Percentiles rank a stretch among this genome's conserved stretches.
These are phyloP conservation scores for Aphelinus atriplicis DNA, from an alignment of 1,140 invertebrate species.

Conservation along the genomic window DNA sequence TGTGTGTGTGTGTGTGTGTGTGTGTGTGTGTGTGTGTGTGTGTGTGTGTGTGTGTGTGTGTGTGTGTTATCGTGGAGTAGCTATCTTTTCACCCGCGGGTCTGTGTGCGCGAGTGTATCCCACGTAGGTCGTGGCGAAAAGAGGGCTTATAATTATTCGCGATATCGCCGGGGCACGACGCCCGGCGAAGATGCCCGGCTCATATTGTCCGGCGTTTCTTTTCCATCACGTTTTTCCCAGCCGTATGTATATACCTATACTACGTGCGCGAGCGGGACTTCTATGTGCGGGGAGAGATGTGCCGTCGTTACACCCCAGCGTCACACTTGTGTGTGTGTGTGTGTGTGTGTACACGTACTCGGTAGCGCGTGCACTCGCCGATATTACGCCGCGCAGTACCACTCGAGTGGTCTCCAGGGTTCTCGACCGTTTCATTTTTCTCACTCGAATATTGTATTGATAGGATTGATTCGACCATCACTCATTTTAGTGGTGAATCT, in stretches of 20 bases:
- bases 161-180: slow-evolving; percentile 48
- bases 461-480: too few species aligned
- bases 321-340: too few species aligned
- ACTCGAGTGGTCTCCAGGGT: too few species aligned
- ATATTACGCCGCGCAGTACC: slow-evolving; percentile 34
- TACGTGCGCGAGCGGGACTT: too few species aligned
- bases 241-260: slow-evolving; percentile 32
- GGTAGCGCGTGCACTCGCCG: slow-evolving; percentile 29
- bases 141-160: slow-evolving; percentile 60
- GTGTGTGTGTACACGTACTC: too few species aligned
- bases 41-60: neutral
- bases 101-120: slow-evolving; percentile 37
- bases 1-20: too few species aligned
- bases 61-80: slow-evolving; percentile 31
- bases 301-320: too few species aligned
- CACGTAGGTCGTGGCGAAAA: slow-evolving; percentile 51
- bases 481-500: too few species aligned
- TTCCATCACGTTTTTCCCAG: slow-evolving; percentile 20
- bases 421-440: too few species aligned
- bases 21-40: too few species aligned
- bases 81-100: slow-evolving; percentile 46
- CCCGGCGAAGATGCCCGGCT: neutral
- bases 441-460: too few species aligned
- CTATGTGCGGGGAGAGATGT: too few species aligned
- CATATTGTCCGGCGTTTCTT: slow-evolving; percentile 44